These are phyloP conservation scores for Fregetta grallaria DNA, from an alignment of 2,113 vertebrate genomes.

Conservation along the genomic window DNA sequence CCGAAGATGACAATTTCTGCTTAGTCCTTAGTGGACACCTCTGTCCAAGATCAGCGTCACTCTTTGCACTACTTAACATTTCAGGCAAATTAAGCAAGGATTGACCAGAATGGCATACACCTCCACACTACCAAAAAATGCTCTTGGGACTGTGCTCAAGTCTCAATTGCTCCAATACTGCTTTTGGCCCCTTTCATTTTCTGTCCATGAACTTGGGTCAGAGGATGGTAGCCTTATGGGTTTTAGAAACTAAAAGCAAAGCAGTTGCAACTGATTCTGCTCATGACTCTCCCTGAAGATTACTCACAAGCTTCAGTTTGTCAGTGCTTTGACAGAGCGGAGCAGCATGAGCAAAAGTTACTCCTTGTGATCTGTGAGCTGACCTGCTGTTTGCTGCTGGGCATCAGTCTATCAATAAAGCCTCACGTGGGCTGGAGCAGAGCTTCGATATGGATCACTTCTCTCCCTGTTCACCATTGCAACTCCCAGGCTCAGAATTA, in stretches of 20 bases:
- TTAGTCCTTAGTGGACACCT: not conserved
- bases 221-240: not conserved
- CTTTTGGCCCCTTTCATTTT: not conserved
- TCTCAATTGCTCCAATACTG: not conserved
- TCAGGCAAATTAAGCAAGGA: not conserved
- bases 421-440: fast-evolving
- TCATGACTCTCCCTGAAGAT: not conserved
- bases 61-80: not conserved
- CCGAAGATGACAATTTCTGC: not conserved
- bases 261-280: not conserved
- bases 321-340: not conserved
- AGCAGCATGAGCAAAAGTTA: not conserved
- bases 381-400: not conserved
- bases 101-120: not conserved
- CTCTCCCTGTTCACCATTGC: not conserved
- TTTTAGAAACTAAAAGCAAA: not conserved
- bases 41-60: not conserved
- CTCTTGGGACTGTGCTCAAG: not conserved
- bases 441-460: not conserved
- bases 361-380: not conserved
- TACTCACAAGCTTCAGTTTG: not conserved
- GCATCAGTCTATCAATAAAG: not conserved
- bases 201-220: not conserved
- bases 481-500: not conserved
- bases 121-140: not conserved